phyloP scores from a whole-genome alignment of 2,797 vertebrate genomes.

The Sebastes aleutianus region DNA sequence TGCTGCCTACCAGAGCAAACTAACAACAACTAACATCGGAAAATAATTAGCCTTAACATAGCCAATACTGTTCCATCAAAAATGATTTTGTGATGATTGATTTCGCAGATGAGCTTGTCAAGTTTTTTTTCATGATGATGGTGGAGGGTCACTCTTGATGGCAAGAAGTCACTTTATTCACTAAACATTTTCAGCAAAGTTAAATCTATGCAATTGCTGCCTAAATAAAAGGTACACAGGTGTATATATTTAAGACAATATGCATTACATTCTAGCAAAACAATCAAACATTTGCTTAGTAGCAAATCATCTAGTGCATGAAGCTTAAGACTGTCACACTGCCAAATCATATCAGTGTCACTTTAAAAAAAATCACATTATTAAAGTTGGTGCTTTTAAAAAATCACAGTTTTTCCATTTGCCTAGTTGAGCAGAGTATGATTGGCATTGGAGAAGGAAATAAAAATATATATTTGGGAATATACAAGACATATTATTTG shows the following conservation, averaged over 20 bases:
- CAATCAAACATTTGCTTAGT: neutral
- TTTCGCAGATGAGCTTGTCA: neutral
- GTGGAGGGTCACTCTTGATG: neutral
- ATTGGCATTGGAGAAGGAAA: neutral
- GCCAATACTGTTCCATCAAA: neutral
- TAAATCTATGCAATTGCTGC: neutral
- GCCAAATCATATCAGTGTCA: too few relatives aligned
- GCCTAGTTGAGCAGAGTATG: neutral
- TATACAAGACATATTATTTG: neutral
- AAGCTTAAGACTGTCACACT: neutral
- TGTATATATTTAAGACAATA: neutral
- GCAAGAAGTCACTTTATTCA: neutral
- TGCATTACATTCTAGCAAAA: neutral
- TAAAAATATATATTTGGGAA: neutral
- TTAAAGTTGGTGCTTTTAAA: too few relatives aligned
- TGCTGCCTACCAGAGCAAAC: neutral
- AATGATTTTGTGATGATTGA: neutral
- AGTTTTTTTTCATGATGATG: neutral
- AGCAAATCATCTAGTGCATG: neutral
- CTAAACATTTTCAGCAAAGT: neutral
- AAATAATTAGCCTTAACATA: neutral
- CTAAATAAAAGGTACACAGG: neutral
- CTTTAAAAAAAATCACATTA: neutral
- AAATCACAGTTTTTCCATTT: neutral
- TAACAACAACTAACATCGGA: neutral